Evolutionary conservation across 2,797 vertebrate species (phyloP).

Genomic region (Scyliorhinus canicula): DNA sequence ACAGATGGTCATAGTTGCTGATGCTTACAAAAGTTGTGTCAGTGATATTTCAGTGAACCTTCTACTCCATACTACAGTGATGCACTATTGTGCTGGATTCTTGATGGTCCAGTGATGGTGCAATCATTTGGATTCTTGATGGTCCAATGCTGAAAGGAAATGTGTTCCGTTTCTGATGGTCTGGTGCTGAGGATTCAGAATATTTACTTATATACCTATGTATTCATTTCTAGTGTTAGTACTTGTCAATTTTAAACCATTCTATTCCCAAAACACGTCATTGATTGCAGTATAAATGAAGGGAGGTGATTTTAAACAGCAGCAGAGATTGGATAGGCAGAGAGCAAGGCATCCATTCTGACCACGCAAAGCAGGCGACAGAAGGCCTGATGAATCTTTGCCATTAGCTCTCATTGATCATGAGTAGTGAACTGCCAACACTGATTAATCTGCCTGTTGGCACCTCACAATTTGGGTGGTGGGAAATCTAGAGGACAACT

Average conservation of each 20-base stretch:
- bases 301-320: neutral
- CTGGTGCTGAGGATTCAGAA: neutral
- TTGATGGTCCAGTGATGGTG: neutral
- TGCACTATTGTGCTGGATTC: neutral
- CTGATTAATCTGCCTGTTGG: neutral
- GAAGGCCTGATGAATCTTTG: neutral
- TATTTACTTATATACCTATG: neutral
- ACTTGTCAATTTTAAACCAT: neutral
- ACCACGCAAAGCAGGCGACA: neutral
- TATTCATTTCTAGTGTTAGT: neutral
- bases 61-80: neutral
- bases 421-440: neutral
- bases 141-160: neutral
- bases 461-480: neutral
- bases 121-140: neutral
- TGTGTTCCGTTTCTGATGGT: neutral
- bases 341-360: neutral
- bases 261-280: neutral
- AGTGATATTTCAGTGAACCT: neutral
- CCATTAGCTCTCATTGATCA: neutral
- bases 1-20: neutral
- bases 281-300: neutral
- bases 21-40: neutral
- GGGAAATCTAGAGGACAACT: neutral
- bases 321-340: neutral